These are phyloP conservation scores for Luffia ferchaultella DNA, from an alignment of 2,888 invertebrate genomes.

Conservation along the genomic window DNA sequence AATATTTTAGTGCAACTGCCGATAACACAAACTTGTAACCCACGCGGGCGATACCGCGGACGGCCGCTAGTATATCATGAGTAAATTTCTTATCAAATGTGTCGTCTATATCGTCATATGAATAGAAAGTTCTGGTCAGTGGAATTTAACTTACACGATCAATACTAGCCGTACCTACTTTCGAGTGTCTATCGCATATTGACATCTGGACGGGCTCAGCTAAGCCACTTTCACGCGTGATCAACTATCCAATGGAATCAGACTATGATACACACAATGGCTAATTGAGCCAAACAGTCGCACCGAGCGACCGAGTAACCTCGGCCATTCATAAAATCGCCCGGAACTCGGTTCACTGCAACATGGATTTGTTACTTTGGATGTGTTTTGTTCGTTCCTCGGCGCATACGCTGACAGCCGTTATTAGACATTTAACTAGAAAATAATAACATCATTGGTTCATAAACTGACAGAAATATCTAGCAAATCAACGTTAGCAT, in stretches of 20 bases:
- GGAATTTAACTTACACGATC: neutral
- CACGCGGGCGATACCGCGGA: too few relatives aligned
- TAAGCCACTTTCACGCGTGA: neutral
- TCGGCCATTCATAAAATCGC: neutral
- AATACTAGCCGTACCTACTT: neutral
- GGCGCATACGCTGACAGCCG: too few relatives aligned
- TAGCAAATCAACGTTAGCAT: too few relatives aligned
- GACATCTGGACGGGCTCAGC: neutral
- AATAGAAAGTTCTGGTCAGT: neutral
- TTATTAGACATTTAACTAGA: too few relatives aligned
- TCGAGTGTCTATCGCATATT: neutral
- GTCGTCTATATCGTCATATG: neutral
- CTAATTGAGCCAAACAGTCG: neutral
- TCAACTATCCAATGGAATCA: neutral
- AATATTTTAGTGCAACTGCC: too few relatives aligned
- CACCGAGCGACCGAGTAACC: neutral
- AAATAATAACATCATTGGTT: too few relatives aligned
- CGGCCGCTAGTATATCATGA: too few relatives aligned
- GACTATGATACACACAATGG: neutral
- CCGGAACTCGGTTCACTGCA: neutral
- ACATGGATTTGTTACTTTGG: neutral
- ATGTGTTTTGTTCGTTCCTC: neutral
- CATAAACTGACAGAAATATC: too few relatives aligned
- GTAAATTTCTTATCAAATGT: too few relatives aligned
- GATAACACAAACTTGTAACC: too few relatives aligned